Conservation (phyloP, 2,113 vertebrate genomes). For the Pterocles gutturalis region DNA sequence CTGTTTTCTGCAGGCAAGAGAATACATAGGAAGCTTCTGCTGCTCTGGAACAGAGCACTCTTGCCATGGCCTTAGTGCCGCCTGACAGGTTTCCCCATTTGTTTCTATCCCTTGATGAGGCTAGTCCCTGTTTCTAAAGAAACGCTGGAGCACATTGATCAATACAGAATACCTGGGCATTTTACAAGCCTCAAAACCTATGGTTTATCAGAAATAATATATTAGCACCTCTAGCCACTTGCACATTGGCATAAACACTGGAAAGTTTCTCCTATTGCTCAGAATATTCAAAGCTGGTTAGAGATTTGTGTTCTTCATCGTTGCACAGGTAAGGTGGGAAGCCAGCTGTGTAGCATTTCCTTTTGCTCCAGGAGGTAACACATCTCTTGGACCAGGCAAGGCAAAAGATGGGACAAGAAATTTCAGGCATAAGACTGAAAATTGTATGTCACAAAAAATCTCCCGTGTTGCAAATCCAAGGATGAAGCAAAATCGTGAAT, state of each 20-base stretch:
- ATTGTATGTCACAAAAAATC: accelerated
- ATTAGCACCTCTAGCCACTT: not conserved
- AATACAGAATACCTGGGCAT: not conserved
- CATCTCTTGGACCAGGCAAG: not conserved
- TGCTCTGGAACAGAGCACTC: not conserved
- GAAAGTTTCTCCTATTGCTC: not conserved
- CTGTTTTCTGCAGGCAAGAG: not conserved
- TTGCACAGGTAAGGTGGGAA: not conserved
- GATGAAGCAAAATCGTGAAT: not conserved
- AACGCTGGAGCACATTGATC: not conserved
- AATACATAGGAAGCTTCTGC: not conserved
- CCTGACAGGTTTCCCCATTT: not conserved
- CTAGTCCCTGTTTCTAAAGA: not conserved
- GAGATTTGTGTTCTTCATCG: not conserved
- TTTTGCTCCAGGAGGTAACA: not conserved
- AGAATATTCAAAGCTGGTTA: not conserved
- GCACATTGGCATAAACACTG: not conserved
- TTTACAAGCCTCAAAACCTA: not conserved
- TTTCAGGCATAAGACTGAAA: not conserved
- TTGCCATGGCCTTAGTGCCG: not conserved
- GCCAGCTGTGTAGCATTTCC: not conserved
- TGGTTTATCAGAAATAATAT: not conserved
- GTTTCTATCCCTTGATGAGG: not conserved
- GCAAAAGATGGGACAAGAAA: not conserved
- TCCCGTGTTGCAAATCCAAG: not conserved